These are phyloP conservation scores for Lepidochrysops patricia DNA, from an alignment of 2,888 invertebrate species.

Conservation along the genomic window DNA sequence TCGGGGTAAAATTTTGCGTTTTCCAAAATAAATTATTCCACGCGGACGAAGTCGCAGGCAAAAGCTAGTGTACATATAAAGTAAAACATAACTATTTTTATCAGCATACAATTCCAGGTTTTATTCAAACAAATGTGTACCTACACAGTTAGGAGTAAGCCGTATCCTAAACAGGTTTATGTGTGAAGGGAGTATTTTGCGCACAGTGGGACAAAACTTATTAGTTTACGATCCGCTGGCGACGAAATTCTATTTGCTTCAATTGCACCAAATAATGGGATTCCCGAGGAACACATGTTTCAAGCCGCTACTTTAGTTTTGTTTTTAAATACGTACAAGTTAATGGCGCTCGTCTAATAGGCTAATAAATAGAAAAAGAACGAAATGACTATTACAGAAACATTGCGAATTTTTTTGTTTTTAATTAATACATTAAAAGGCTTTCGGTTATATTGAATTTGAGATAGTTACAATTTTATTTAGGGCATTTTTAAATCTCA, in stretches of 20 bases:
- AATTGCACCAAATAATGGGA: constrained; percentile 12
- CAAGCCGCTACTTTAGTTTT: not conserved
- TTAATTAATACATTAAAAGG: not conserved
- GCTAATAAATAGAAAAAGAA: not conserved
- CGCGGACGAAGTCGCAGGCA: too few species aligned
- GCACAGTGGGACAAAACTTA: constrained; percentile 10
- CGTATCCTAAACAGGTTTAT: constrained; percentile 1
- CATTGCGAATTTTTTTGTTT: not conserved
- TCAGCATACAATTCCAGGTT: not conserved
- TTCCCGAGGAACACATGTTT: constrained; percentile 7
- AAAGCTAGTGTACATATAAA: too few species aligned
- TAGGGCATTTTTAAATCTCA: too few species aligned
- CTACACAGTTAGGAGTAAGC: not conserved
- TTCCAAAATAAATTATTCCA: too few species aligned
- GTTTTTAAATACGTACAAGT: constrained; percentile 8
- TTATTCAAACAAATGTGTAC: not conserved
- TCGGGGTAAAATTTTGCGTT: too few species aligned
- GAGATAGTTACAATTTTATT: too few species aligned
- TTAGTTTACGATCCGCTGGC: constrained; percentile 12
- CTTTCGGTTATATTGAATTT: not conserved
- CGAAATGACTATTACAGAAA: not conserved
- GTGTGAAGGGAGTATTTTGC: constrained; percentile 7
- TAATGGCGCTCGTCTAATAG: constrained; percentile 5
- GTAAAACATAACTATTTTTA: too few species aligned
- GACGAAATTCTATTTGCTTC: constrained; percentile 12